Evolutionary conservation across 2,797 vertebrate genomes (phyloP), one percentile per base, ranked within the genome.

Genomic region (Macroramphosus scolopax): DNA sequence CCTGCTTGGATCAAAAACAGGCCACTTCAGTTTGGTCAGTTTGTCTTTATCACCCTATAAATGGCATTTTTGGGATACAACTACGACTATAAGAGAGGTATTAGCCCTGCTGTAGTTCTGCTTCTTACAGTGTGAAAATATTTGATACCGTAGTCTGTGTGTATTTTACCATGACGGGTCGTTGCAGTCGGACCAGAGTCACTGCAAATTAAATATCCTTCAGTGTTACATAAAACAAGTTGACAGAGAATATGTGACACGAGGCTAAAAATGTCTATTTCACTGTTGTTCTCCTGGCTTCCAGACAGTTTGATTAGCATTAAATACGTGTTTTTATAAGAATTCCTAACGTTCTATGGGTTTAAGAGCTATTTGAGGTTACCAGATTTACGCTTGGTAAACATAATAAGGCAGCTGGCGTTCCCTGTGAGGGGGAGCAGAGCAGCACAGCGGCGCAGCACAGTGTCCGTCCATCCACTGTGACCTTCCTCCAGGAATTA

Each of bases 331-430:
- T 71, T 47, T 84, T 77, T 68, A 85, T 68, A 51, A 50, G 72
- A 72, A 81, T 84, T 83, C 83, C 75, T 81, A 1, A 37, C 46
- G 59, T 40, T 63, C 62, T 72, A 58, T 59, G 56, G 66, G 51
- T 83, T 77, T 69, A 76, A 77, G 71, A 80, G 76, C 60, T 71
- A 40, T 81, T 80, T 79, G 70, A 82, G 78, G 81, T 82, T 80
- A 47, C 51, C 66, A 72, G 67, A 78, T 81, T 82, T 80, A 78
- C 71, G 68, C 71, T 68, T 35, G 54, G 62, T 75, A 33, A 67
- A 59, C 57, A 18, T 75, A 78, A 73, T 71, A 72, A 78, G 72
- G 69, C 65, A 47, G 52, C 46, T 47, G 75, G 79, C 80, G 73
- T 49, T n/a, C n/a, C n/a, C n/a, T 47, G 45, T 14, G 57, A 72